phyloP scores from a whole-genome alignment of 2,797 vertebrate genomes.

The Sebastiscus tertius region DNA sequence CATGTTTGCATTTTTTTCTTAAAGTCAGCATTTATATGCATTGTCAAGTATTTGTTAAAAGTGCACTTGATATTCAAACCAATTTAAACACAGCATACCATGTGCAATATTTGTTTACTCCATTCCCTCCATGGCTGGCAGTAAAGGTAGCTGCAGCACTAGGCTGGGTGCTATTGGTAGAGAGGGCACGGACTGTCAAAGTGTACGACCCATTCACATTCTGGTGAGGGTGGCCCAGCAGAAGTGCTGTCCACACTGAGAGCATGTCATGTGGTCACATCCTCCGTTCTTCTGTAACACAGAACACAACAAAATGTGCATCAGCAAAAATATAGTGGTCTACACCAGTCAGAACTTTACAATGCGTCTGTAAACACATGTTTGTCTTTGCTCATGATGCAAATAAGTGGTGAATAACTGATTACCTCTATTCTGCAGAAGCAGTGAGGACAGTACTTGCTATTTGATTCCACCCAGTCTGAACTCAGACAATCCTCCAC shows the following conservation, averaged over 20 bases:
- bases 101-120: background rate
- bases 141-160: background rate
- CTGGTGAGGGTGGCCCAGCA: constrained; percentile 82
- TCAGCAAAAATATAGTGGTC: background rate
- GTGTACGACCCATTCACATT: fast-evolving
- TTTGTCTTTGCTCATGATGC: background rate
- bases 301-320: constrained; percentile 10
- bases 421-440: constrained; percentile 85
- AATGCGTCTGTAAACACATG: background rate
- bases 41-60: background rate
- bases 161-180: fast-evolving
- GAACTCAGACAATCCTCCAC: constrained; percentile 77
- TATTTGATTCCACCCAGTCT: constrained; percentile 83
- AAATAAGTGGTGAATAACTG: background rate
- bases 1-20: background rate
- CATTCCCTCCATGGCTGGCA: background rate
- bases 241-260: constrained; percentile 78
- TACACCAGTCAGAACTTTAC: background rate
- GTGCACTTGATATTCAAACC: background rate
- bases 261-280: constrained; percentile 87
- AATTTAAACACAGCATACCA: background rate
- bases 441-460: constrained; percentile 87
- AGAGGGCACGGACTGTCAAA: fast-evolving
- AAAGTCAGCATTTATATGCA: background rate
- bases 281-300: constrained; percentile 85